A percentile compares a stretch with the other conserved stretches of the same genome.
Evolutionary conservation across 2,888 invertebrate genomes (phyloP).

Genomic region (Megamerina dolium): DNA sequence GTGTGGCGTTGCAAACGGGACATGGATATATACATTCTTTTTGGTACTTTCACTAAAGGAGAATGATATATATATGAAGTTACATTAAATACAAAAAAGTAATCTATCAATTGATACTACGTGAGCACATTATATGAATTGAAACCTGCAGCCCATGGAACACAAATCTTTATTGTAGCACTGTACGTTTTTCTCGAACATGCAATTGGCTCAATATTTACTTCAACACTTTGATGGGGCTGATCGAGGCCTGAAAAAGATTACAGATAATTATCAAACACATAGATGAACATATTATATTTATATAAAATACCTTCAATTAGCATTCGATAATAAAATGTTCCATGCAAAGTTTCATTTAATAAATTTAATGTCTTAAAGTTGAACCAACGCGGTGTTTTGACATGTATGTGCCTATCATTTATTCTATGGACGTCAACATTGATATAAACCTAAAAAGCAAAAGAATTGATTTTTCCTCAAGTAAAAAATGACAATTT

Average conservation of each 20-base stretch:
- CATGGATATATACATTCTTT: conserved; percentile 53
- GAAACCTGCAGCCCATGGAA: conserved; percentile 63
- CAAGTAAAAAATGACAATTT: background rate
- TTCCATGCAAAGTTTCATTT: conserved; percentile 54
- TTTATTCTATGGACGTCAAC: conserved; percentile 58
- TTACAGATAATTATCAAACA: conserved; percentile 3
- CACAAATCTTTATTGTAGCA: conserved; percentile 56
- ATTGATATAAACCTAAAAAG: conserved; percentile 57
- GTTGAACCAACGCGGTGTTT: conserved; percentile 48
- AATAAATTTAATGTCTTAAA: conserved; percentile 47
- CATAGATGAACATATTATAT: background rate
- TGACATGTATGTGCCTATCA: conserved; percentile 43
- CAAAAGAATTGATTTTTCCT: conserved; percentile 2
- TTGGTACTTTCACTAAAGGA: conserved; percentile 25
- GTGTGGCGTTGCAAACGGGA: conserved; percentile 54
- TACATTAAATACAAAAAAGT: background rate
- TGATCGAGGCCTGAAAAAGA: conserved; percentile 50
- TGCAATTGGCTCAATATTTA: conserved; percentile 55
- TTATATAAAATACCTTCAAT: conserved; percentile 45
- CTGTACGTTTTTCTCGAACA: conserved; percentile 43
- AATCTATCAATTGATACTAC: conserved; percentile 27
- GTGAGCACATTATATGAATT: conserved; percentile 49
- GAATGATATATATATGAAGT: background rate
- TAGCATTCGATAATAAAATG: conserved; percentile 58
- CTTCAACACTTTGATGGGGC: conserved; percentile 56